Base-by-base conservation (phyloP, 1,140 invertebrate genomes). In the Nephotettix cincticeps region DNA sequence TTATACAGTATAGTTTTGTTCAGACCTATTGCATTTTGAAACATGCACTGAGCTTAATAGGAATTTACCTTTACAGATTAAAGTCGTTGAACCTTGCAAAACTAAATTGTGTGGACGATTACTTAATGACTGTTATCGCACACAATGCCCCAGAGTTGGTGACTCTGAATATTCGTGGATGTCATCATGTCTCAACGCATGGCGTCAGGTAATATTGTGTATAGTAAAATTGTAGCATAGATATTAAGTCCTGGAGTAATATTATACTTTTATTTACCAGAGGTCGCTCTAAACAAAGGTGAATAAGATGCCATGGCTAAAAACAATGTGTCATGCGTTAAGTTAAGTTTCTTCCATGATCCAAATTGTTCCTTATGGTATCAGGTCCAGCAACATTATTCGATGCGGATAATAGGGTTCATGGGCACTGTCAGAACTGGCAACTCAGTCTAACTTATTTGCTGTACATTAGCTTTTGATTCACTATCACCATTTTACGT, bases 121-220 rank as follows among this genome's bases (percentile, higher is more conserved):
- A 3, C 2, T 63, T 56, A 17, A 56, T 70, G 29, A 9, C 30
- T n/a, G 29, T 61, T 1, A 61, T 70, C n/a, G 28, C 69, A 9
- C 27, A 32, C 3, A 27, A 13, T 6, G 56, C 51, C 27, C 17
- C 30, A 70, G 29, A 70, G 11, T 23, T 70, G 17, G 69, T 63
- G 21, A 29, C 30, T 23, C n/a, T 70, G 14, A 70, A 70, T 63
- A 9, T 70, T 14, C 6, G n/a, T 17, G 30, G 27, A 11, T 70
- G 69, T 43, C 23, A 21, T 40, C 54, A 23, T 63, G 58, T 70
- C 21, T 40, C 69, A 27, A 30, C 32, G 19, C 13, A 56, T 30
- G 69, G 69, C 13, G 23, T 70, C 1, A 29, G 69, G 69, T 70
- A 70, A 40, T 9, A 47, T n/a, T n/a, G n/a, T n/a, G n/a, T n/a